phyloP scores from a whole-genome alignment of 2,113 vertebrate species.

The Engraulis encrasicolus region DNA sequence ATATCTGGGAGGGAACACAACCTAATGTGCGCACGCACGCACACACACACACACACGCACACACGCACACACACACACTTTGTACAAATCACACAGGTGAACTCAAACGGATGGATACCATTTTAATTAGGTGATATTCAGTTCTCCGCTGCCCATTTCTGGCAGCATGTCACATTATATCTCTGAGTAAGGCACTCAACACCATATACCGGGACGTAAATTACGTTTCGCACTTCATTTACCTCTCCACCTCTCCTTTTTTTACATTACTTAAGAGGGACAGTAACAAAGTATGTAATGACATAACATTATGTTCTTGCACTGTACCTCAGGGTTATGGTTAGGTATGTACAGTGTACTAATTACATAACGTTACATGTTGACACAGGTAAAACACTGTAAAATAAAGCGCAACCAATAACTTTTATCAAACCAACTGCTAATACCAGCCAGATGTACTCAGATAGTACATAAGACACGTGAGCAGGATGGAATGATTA shows the following conservation, averaged over 20 bases:
- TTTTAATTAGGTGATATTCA: not conserved
- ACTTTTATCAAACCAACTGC: not conserved
- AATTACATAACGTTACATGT: no score
- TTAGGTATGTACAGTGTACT: no score
- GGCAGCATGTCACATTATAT: not conserved
- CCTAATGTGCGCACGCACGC: not conserved
- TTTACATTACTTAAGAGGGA: no score
- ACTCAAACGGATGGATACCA: not conserved
- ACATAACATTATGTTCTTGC: no score
- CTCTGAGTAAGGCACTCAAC: not conserved
- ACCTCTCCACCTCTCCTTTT: no score
- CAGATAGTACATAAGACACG: not conserved
- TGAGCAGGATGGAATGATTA: not conserved
- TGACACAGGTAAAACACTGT: no score
- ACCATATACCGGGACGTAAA: no score
- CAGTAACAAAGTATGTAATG: not conserved
- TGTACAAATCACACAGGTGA: not conserved
- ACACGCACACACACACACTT: not conserved
- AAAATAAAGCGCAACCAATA: no score
- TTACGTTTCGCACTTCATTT: no score
- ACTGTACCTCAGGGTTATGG: no score
- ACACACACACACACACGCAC: not conserved
- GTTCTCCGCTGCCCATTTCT: not conserved
- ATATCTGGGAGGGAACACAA: not conserved
- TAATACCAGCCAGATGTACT: no score